A percentile compares a stretch with the other conserved stretches of the same genome.
Evolutionary conservation across 2,888 invertebrate species (phyloP).

Genomic region (Coelopa pilipes): DNA sequence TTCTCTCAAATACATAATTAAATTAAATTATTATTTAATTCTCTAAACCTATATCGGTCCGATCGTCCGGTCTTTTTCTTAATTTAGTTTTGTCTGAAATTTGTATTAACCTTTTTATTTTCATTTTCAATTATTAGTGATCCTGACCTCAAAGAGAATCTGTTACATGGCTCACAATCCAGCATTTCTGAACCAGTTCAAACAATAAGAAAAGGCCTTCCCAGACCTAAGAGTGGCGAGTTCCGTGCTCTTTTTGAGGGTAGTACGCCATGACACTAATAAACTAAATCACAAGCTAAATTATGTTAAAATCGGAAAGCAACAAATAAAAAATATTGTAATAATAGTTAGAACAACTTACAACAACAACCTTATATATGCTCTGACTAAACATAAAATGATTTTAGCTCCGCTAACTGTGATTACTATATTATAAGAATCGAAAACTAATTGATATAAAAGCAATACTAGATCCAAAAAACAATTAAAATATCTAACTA

Average conservation of each 20-base stretch:
- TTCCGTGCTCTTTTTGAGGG: constrained; percentile 68
- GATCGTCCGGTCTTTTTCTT: too few species aligned
- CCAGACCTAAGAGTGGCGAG: constrained; percentile 67
- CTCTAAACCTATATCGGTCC: too few species aligned
- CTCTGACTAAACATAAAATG: constrained; percentile 48
- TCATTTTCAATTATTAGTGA: constrained; percentile 52
- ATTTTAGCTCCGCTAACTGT: constrained; percentile 68
- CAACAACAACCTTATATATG: constrained; percentile 33
- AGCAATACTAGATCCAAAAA: constrained; percentile 45
- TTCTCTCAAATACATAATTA: too few species aligned
- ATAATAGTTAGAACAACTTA: not conserved
- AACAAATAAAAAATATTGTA: not conserved
- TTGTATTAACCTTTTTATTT: too few species aligned
- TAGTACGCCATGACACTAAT: constrained; percentile 67
- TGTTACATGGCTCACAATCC: constrained; percentile 65
- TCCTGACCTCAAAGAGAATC: constrained; percentile 65
- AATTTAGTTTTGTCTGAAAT: too few species aligned
- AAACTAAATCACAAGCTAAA: constrained; percentile 36
- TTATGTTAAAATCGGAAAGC: not conserved
- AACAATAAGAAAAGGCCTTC: constrained; percentile 66
- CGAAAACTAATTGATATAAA: constrained; percentile 58
- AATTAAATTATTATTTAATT: too few species aligned
- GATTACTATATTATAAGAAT: constrained; percentile 68
- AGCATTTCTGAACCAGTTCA: constrained; percentile 65
- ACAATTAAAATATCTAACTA: constrained; percentile 10